These are phyloP conservation scores for Dicrurus megarhynchus DNA, from an alignment of 2,113 vertebrate species.

Conservation along the genomic window DNA sequence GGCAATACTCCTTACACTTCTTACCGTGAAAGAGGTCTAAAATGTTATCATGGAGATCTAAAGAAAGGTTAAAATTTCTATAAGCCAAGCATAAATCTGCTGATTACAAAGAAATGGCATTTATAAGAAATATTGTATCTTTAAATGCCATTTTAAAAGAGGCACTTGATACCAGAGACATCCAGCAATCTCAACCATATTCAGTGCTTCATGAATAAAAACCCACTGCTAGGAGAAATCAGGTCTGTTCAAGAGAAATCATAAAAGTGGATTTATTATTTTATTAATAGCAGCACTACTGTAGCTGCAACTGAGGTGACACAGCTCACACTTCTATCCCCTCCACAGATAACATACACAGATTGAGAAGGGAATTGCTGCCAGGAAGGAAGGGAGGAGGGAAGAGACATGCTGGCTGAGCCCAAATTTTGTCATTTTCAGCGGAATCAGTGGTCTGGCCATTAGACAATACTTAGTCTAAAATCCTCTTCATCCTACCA, in stretches of 20 bases:
- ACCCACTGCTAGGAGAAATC: not conserved
- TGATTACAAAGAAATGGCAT: conserved; percentile 17
- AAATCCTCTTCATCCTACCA: not conserved
- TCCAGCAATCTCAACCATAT: not conserved
- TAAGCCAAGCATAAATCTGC: not conserved
- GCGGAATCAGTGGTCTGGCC: not conserved
- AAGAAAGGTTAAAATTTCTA: conserved; percentile 24
- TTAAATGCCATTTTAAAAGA: conserved; percentile 6
- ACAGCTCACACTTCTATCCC: not conserved
- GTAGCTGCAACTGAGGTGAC: not conserved
- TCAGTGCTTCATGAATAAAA: conserved; percentile 27
- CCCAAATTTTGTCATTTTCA: not conserved
- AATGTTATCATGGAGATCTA: not conserved
- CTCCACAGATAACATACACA: not conserved
- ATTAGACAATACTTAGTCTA: not conserved
- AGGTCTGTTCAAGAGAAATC: not conserved
- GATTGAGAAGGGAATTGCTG: not conserved
- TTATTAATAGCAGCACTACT: conserved; percentile 31
- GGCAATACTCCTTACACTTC: not conserved
- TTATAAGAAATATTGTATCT: not conserved
- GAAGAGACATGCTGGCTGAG: not conserved
- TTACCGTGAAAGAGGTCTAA: not conserved
- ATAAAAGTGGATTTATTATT: conserved; percentile 38
- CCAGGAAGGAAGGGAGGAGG: not conserved
- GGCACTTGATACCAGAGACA: not conserved